Percentiles rank a stretch among this genome's conserved stretches.
These are phyloP conservation scores for Andrena cerasifolii DNA, from an alignment of 1,140 invertebrate species.

Conservation along the genomic window DNA sequence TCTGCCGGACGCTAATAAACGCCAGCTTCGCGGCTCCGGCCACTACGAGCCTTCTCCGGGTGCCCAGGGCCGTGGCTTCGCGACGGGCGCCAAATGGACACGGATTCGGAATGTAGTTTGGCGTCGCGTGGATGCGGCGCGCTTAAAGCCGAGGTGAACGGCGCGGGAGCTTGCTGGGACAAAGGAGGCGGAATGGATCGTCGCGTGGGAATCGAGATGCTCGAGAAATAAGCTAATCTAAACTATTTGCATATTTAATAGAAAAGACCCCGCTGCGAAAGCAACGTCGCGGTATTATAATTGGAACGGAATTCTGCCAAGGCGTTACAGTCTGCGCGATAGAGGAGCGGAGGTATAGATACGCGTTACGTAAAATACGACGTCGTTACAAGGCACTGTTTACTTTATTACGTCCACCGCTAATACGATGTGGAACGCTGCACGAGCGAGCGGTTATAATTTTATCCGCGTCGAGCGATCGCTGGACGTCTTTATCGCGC, in stretches of 20 bases:
- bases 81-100: neutral
- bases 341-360: neutral
- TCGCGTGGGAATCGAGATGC: no score
- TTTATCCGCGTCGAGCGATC: conserved; percentile 10
- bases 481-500: no score
- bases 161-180: no score
- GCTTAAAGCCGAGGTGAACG: neutral
- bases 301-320: conserved; percentile 1
- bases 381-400: conserved; percentile 19
- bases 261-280: no score
- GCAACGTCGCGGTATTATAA: no score
- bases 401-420: conserved; percentile 18
- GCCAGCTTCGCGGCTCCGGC: conserved; percentile 68
- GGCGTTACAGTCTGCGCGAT: neutral
- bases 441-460: neutral
- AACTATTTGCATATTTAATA: no score
- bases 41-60: conserved; percentile 28
- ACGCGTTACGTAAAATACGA: conserved; percentile 17
- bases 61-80: conserved; percentile 43
- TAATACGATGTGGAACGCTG: conserved; percentile 21
- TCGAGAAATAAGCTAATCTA: no score
- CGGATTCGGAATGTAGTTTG: neutral
- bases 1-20: conserved; percentile 72
- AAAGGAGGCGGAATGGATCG: no score
- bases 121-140: neutral